phyloP scores from a whole-genome alignment of 2,113 vertebrate species.

The Geothlypis trichas region DNA sequence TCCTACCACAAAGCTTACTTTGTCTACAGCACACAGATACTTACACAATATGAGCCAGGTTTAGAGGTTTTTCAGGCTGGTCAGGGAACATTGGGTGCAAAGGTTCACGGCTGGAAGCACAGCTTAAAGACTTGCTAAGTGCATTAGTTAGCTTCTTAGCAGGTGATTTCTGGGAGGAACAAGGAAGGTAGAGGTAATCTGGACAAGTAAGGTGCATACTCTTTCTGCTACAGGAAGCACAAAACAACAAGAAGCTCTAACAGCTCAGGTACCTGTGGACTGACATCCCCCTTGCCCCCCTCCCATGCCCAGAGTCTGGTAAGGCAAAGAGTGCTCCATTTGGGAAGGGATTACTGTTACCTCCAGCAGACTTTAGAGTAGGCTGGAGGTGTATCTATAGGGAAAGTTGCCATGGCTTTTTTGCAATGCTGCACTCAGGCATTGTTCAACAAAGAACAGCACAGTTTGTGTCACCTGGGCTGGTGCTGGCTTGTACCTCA shows the following conservation, averaged over 20 bases:
- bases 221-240: constrained; percentile 44
- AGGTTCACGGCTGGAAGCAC: constrained; percentile 93
- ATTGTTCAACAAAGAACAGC: neutral
- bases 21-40: constrained; percentile 67
- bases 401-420: neutral
- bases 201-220: constrained; percentile 59
- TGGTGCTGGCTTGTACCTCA: neutral
- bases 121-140: constrained; percentile 98
- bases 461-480: neutral
- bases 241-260: constrained; percentile 40
- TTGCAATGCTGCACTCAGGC: neutral
- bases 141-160: constrained; percentile 98
- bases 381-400: neutral
- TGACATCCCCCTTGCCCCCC: neutral
- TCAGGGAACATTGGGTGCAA: constrained; percentile 94
- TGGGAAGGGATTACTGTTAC: neutral
- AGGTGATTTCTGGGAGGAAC: constrained; percentile 92
- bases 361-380: neutral
- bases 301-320: neutral
- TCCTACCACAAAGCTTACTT: neutral
- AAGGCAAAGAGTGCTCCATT: neutral
- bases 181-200: constrained; percentile 67
- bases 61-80: constrained; percentile 94
- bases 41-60: constrained; percentile 96
- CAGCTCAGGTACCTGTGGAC: neutral